Evolutionary conservation across 2,888 invertebrate species (phyloP), one percentile per base, ranked within the genome.

Genomic region (Halocaridina rubra): DNA sequence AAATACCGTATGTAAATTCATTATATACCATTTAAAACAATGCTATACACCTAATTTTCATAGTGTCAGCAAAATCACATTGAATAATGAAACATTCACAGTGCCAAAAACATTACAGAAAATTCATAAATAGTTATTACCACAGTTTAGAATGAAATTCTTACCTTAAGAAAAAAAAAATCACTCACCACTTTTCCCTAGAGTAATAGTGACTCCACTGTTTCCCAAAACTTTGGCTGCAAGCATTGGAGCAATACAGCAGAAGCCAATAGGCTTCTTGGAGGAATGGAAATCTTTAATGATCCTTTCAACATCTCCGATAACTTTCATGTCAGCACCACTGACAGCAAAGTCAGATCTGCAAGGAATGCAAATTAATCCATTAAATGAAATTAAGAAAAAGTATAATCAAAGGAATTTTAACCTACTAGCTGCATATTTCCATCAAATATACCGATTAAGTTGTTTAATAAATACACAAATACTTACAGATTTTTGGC

Each of bases 191-290:
- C 89, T 89, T 81, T 90, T 90, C 61, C 92, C 92, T 2, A 92
- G 89, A 1, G 92, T 92, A 24, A 92, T 89, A 85, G 89, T 91
- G 13, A 90, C 90, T 33, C 91, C 91, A 59, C 89, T 88, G 46
- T 72, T 46, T 3, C 87, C 86, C 39, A 89, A 16, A 84, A 92
- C 91, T 89, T 90, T 92, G 3, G 93, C 93, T 16, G 92, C 91
- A 53, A 93, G 88, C 5, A 92, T 91, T 10, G 93, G 92, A 2
- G 93, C 91, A 81, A 93, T 93, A 89, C 93, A 93, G 82, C 92
- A 92, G 77, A 92, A 88, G 7, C 92, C 93, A 78, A 93, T 92
- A 0, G 93, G 93, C 89, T 93, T 93, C 72, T 90, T 91, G 0
- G 90, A 90, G 59, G 90, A 89, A 87, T 92, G 91, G 88, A 93